These are phyloP conservation scores for Bombyx huttoni DNA, from an alignment of 2,888 invertebrate species.

Conservation along the genomic window DNA sequence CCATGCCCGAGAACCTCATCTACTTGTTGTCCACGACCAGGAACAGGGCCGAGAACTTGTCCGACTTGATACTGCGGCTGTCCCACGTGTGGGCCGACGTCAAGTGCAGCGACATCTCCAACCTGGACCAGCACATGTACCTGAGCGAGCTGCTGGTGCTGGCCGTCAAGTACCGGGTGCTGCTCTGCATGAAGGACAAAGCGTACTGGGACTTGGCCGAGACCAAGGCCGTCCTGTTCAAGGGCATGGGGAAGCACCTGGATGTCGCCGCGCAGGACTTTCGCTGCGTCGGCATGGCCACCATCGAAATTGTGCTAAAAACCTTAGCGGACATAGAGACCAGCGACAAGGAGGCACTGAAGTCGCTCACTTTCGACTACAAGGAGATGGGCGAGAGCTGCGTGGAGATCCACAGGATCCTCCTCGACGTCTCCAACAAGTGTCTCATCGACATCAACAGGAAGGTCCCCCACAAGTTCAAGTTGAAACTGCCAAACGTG, in stretches of 20 bases:
- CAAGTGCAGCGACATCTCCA: constrained; percentile 73
- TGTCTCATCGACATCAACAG: constrained; percentile 45
- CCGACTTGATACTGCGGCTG: constrained; percentile 66
- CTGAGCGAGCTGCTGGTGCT: constrained; percentile 77
- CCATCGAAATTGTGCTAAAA: constrained; percentile 76
- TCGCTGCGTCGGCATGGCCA: constrained; percentile 81
- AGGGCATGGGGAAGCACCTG: constrained; percentile 79
- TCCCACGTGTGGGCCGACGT: constrained; percentile 79
- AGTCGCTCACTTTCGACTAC: constrained; percentile 77
- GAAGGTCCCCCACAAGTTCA: constrained; percentile 19
- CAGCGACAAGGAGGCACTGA: constrained; percentile 42
- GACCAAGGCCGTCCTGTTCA: constrained; percentile 68
- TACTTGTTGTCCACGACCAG: constrained; percentile 68
- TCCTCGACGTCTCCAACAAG: constrained; percentile 45
- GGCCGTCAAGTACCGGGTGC: constrained; percentile 60
- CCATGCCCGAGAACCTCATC: constrained; percentile 73
- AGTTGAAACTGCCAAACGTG: constrained; percentile 27
- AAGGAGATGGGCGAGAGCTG: constrained; percentile 61
- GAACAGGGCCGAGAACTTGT: constrained; percentile 28
- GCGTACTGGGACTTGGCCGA: constrained; percentile 32
- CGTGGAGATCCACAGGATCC: constrained; percentile 53
- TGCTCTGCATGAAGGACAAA: constrained; percentile 30
- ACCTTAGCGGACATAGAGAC: constrained; percentile 53
- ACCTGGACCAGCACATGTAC: constrained; percentile 79
- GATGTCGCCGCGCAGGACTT: constrained; percentile 74